Evolutionary conservation across 2,113 vertebrate genomes (phyloP), one percentile per base, ranked within the genome.

Genomic region (Trichomycterus rosablanca): DNA sequence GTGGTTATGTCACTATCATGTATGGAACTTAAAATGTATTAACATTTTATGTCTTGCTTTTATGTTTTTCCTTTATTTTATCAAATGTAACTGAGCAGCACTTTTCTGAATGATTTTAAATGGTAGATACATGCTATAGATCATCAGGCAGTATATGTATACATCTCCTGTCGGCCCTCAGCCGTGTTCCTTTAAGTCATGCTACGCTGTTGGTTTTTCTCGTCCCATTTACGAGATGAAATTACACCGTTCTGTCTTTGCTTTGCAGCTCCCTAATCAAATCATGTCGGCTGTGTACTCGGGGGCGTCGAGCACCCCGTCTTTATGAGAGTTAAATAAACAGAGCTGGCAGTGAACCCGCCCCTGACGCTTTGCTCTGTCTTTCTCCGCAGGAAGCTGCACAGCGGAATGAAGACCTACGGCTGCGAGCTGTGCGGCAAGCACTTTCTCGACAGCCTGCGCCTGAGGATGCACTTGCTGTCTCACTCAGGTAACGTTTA

Each of bases 401-500:
- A 98, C 90, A 98, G 94, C 44, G 93, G 92, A 35, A 97, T 98
- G 91, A 98, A 97, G 89, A 97, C 93, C 0, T 98, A 97, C 7
- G 92, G 92, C 77, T 98, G 96, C 16, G 96, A 98, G 78, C 84
- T 98, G 77, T 98, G 96, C 3, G 96, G 96, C 67, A 98, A 98
- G 83, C 88, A 91, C 69, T 98, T 98, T 87, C 89, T 98, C 80
- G 96, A 98, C 86, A 98, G 96, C 70, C 87, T 98, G 72, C 91
- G 96, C 66, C 93, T 98, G 72, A 89, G 96, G 71, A 98, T 98
- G 96, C 96, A 98, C 87, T 92, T 98, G 89, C 86, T 98, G 82
- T 97, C 95, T 77, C 96, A 98, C 78, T 95, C 95, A 87, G 96
- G 96, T 98, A 89, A 78, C 37, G 19, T 43, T 43, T 42, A 44